phyloP scores from a whole-genome alignment of 2,113 vertebrate species.

The Syngnathoides biaculeatus region DNA sequence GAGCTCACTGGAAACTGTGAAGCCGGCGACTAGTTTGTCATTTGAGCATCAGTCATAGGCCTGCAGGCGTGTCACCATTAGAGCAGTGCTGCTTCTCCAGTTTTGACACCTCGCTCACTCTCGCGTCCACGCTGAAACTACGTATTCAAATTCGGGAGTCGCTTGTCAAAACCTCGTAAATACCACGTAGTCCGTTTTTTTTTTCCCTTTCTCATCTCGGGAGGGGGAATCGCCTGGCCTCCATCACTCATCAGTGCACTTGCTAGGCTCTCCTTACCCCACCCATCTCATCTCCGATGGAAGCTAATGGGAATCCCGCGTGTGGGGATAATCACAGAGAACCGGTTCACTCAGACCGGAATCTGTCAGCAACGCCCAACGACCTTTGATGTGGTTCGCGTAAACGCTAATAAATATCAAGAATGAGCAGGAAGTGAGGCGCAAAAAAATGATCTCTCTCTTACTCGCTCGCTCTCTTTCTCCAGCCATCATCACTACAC shows the following conservation, averaged over 20 bases:
- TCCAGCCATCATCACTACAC: slow-evolving; percentile 66
- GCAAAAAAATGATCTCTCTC: not conserved
- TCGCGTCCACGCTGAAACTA: not conserved
- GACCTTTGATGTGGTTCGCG: not conserved
- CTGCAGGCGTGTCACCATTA: slow-evolving; percentile 19
- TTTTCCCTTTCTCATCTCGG: not conserved
- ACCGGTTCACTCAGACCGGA: slow-evolving; percentile 2
- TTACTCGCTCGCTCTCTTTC: slow-evolving; percentile 20
- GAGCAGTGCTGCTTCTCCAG: not conserved
- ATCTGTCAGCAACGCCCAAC: not conserved
- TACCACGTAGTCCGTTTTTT: not conserved
- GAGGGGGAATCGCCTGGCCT: not conserved
- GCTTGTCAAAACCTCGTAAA: not conserved
- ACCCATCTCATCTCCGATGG: slow-evolving; percentile 60
- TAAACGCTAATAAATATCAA: not conserved
- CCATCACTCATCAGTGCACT: slow-evolving; percentile 49
- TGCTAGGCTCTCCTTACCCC: slow-evolving; percentile 66
- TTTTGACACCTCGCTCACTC: slow-evolving; percentile 3
- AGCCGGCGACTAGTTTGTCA: slow-evolving; percentile 50
- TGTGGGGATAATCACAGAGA: slow-evolving; percentile 29
- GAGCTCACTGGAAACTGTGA: slow-evolving; percentile 13
- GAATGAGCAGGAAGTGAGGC: not conserved
- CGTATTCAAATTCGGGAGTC: not conserved
- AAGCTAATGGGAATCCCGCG: slow-evolving; percentile 63
- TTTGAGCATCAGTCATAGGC: slow-evolving; percentile 30